These are phyloP conservation scores for Luperina nickerlii DNA, from an alignment of 2,888 invertebrate species.

Conservation along the genomic window DNA sequence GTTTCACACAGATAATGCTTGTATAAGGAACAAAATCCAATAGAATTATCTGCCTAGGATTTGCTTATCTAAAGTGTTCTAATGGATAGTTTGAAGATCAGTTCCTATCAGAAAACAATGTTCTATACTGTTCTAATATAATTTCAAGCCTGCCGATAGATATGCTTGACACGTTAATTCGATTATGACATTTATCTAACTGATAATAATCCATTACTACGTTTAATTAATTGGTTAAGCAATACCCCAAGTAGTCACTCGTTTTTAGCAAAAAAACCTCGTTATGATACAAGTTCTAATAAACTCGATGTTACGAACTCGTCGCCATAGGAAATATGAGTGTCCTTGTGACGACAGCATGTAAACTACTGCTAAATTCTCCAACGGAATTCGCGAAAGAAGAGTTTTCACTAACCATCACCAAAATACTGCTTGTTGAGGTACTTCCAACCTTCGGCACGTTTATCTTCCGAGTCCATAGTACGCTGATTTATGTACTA, in stretches of 20 bases:
- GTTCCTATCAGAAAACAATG: conserved; percentile 12
- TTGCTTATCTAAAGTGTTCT: conserved; percentile 13
- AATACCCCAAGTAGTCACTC: not conserved
- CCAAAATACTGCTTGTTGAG: conserved; percentile 89
- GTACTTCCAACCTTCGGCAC: conserved; percentile 89
- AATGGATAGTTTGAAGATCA: not conserved
- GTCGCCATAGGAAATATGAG: conserved; percentile 48
- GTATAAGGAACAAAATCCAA: not conserved
- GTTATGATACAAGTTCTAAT: conserved; percentile 24
- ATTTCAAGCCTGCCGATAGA: conserved; percentile 24
- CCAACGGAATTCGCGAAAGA: conserved; percentile 65
- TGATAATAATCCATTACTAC: conserved; percentile 47
- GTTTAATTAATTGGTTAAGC: conserved; percentile 24
- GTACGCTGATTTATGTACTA: conserved; percentile 50
- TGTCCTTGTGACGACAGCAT: conserved; percentile 75
- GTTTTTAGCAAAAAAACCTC: conserved; percentile 15
- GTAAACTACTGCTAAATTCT: conserved; percentile 67
- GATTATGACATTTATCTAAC: conserved; percentile 45
- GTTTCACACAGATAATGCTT: not conserved
- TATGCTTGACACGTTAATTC: conserved; percentile 32
- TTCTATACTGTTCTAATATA: conserved; percentile 33
- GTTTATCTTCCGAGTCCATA: conserved; percentile 84
- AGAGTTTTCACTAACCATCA: conserved; percentile 82
- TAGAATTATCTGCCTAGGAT: conserved; percentile 15
- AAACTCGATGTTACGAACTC: conserved; percentile 38